These are phyloP conservation scores for Drosophila lowei DNA, from an alignment of 1,140 invertebrate species.

Conservation along the genomic window DNA sequence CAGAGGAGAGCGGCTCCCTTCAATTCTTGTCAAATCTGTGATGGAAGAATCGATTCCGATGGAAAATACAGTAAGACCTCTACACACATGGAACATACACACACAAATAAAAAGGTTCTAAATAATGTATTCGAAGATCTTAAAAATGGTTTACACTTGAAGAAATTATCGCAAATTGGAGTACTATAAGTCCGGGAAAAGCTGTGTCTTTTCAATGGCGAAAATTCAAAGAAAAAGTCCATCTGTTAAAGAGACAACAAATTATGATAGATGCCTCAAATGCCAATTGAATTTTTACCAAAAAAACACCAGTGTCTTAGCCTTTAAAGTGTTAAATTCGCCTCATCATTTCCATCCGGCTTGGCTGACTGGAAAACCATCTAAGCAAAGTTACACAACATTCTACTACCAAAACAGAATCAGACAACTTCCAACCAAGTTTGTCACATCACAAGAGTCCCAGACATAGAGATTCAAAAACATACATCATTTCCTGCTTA, in stretches of 20 bases:
- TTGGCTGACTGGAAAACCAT: slow-evolving; percentile 35
- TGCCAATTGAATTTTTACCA: too few species aligned
- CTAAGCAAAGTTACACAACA: slow-evolving; percentile 39
- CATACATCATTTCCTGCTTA: slow-evolving; percentile 57
- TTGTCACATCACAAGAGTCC: slow-evolving; percentile 30
- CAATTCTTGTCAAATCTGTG: slow-evolving; percentile 49
- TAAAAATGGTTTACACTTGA: too few species aligned
- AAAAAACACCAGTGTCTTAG: too few species aligned
- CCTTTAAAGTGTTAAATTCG: neutral
- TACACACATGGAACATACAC: too few species aligned
- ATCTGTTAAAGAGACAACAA: too few species aligned
- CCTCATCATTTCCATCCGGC: slow-evolving; percentile 52
- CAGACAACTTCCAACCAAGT: slow-evolving; percentile 18
- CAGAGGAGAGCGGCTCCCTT: slow-evolving; percentile 37
- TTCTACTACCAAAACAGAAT: neutral
- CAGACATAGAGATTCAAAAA: slow-evolving; percentile 17
- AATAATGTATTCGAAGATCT: too few species aligned
- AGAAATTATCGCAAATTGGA: too few species aligned
- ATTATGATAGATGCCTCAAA: too few species aligned
- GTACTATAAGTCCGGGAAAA: too few species aligned
- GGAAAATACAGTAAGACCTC: neutral
- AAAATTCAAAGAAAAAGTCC: too few species aligned
- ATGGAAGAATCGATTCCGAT: slow-evolving; percentile 40
- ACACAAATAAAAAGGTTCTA: too few species aligned
- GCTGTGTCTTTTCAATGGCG: too few species aligned